phyloP scores from a whole-genome alignment of 1,140 invertebrate species.

The Drosophila funebris region DNA sequence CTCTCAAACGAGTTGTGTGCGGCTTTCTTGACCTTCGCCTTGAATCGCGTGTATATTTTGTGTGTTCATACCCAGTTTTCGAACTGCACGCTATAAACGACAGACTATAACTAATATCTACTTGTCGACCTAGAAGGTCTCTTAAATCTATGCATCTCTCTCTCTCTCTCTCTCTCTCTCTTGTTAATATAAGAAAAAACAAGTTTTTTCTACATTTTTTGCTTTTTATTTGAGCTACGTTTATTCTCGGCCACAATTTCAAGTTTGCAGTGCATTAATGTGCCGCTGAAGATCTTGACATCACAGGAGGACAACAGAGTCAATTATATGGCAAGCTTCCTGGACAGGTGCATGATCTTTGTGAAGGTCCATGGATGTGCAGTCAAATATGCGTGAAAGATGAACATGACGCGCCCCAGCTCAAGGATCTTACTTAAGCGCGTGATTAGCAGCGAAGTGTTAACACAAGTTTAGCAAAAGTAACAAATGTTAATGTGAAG shows the following conservation, averaged over 20 bases:
- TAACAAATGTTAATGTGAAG: too few relatives aligned
- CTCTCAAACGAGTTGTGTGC: slow-evolving; percentile 28
- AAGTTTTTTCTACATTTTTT: neutral
- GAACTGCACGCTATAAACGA: neutral
- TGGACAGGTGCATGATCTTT: neutral
- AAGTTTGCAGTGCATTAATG: neutral
- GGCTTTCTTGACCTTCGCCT: slow-evolving; percentile 53
- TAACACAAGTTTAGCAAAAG: neutral
- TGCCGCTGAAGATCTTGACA: slow-evolving; percentile 2
- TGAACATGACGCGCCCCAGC: neutral
- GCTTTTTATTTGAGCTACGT: neutral
- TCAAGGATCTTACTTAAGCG: neutral
- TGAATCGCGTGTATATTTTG: slow-evolving; percentile 28
- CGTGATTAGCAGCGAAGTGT: neutral
- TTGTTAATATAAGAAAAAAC: slow-evolving; percentile 1
- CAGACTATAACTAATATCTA: neutral
- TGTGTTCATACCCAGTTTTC: slow-evolving; percentile 1
- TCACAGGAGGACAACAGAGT: neutral
- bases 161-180: too few relatives aligned
- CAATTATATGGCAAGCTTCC: neutral
- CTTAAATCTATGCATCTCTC: neutral
- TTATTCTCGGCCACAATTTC: neutral
- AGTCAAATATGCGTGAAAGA: too few relatives aligned
- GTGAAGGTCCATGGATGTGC: neutral
- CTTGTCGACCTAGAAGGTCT: slow-evolving; percentile 6